Base-by-base conservation (phyloP, 2,113 vertebrate genomes). In the Rhea americana region DNA sequence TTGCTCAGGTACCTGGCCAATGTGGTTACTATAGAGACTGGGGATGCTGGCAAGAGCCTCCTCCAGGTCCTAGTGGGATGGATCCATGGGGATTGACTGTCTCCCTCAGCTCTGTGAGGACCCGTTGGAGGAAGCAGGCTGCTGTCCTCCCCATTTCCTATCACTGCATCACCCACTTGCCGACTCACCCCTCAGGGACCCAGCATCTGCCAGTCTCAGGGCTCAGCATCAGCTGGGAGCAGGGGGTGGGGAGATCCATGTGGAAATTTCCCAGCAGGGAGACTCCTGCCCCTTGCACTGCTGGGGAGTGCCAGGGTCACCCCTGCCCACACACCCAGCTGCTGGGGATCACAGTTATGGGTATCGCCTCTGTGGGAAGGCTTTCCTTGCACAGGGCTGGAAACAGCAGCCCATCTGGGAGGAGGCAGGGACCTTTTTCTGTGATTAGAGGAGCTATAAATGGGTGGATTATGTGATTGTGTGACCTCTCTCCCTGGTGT, bases 401-500 rank as follows among this genome's bases (percentile, higher is more conserved):
- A n/a, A 15, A 37, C 24, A 53, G 70, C 48, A 39, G 35, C 35
- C 18, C 7, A 30, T 8, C 32, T 6, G 13, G 14, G 13, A n/a
- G 30, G 47, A 58, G 20, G 5, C 2, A 68, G 39, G 18, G 41
- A 58, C 35, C 19, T 1, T 1, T 32, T 59, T 53, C 48, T 0
- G 0, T 30, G 19, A 9, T 14, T 0, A 2, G 13, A 56, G 7
- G n/a, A 32, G 39, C 8, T 82, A 9, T 20, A 15, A 0, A 21
- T 16, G 6, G 2, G 6, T 7, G 25, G 35, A 3, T 5, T 21
- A 7, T 18, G 30, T 78, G 24, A 32, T 5, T 21, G 7, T 18
- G 30, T 78, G 24, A 32, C 11, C 22, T n/a, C 5, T 8, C 10
- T 12, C 6, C 6, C 32, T 0, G 0, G 0, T 48, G 22, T 89